Conservation (phyloP, 2,888 invertebrate genomes). For the Ichneumoninae sp. region DNA sequence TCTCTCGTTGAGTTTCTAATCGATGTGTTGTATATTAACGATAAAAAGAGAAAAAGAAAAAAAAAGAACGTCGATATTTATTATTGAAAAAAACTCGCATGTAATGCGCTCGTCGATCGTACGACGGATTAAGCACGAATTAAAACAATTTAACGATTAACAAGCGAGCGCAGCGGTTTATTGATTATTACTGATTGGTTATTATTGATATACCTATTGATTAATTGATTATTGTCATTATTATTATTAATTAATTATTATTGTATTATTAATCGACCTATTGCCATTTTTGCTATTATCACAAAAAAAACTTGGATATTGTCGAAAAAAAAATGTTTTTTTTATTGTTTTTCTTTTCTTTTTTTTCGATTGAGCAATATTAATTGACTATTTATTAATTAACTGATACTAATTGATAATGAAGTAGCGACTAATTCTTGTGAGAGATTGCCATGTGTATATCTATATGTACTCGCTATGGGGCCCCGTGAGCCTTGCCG, state of each 20-base stretch:
- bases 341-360: constrained; percentile 19
- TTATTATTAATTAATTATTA: constrained; percentile 65
- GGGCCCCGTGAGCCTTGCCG: constrained; percentile 77
- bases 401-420: constrained; percentile 82
- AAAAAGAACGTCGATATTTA: constrained; percentile 60
- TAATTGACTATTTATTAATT: constrained; percentile 81
- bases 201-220: constrained; percentile 66
- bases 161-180: constrained; percentile 56
- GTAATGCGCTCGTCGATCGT: constrained; percentile 49
- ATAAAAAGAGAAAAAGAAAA: constrained; percentile 18
- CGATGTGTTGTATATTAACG: constrained; percentile 59
- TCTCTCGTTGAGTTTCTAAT: constrained; percentile 81
- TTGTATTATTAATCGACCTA: constrained; percentile 63
- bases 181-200: constrained; percentile 66
- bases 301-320: constrained; percentile 50
- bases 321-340: constrained; percentile 36
- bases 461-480: constrained; percentile 84
- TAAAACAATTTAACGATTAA: constrained; percentile 56
- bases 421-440: constrained; percentile 83
- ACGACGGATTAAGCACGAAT: constrained; percentile 59
- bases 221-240: constrained; percentile 69
- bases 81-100: constrained; percentile 55
- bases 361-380: constrained; percentile 70
- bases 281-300: constrained; percentile 72
- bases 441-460: constrained; percentile 84